Base-by-base conservation (phyloP, 2,113 vertebrate species). In the Platysteira castanea region DNA sequence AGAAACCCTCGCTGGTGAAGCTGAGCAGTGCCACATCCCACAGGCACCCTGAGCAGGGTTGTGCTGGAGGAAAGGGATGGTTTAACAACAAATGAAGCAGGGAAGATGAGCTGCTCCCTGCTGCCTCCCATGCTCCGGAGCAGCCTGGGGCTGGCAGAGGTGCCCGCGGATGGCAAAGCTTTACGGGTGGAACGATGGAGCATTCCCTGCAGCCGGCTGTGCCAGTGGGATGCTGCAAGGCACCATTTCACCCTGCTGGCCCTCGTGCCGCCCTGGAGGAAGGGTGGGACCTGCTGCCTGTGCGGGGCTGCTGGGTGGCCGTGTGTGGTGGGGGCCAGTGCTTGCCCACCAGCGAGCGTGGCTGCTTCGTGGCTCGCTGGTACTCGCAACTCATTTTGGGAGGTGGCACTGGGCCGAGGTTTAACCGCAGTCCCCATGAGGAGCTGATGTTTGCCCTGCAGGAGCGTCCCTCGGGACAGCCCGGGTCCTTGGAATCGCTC, bases 231-330 rank as follows among this genome's bases (percentile, higher is more conserved):
- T 37, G 37, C 47, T 65, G 39, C 37, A 42, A 18, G 61, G n/a
- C 28, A 27, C 27, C 16, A 10, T 14, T 54, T 77, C 39, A 11
- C 33, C 37, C 7, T 0, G 1, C 52, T 19, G 30, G 49, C 35
- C 41, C n/a, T 12, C 0, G 0, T 22, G 65, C 37, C 31, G 3
- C n/a, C 22, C 44, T 28, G 54, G 65, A 46, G 63, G 37, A 67
- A 41, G 41, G 15, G 6, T 15, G 20, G 50, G 35, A 65, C 2
- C 56, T 26, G 76, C 54, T 78, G 47, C 28, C 33, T 24, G 6
- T 22, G 59, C 3, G 0, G 31, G 13, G 31, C 70, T 28, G 5
- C 9, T 0, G 0, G 0, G 6, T 28, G 41, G 39, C 39, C 1
- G 0, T 0, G 5, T 1, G 2, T 16, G 23, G 6, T 15, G 8